Base-by-base conservation (phyloP, 92 coral and sea anemone species). In the Porites lobata region DNA sequence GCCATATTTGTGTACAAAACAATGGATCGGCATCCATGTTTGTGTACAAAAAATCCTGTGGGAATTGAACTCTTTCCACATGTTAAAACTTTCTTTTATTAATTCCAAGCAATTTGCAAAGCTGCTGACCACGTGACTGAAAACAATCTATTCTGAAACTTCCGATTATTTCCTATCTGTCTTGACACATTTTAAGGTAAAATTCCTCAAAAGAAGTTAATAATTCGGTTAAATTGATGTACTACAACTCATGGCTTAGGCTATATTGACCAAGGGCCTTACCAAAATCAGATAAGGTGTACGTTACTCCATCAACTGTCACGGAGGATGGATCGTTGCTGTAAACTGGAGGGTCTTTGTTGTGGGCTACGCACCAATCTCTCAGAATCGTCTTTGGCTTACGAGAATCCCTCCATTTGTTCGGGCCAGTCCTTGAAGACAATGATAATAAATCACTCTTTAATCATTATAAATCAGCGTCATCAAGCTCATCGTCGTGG, bases 281-380 rank as follows among this genome's bases (percentile, higher is more conserved):
- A 90, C 98, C 98, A 69, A 93, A 93, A 76, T 96, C 96, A 3
- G 96, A 95, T 73, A 95, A 79, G 61, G 96, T 62, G 72, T 91
- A 91, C 14, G 88, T 81, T 72, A 85, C 83, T 59, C 92, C 91
- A 66, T 96, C 94, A 14, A 96, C 91, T 50, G 82, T 75, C 64
- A 95, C 86, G 11, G 91, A 54, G 18, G 63, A 62, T 59, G 86
- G 85, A 24, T 96, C 89, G 11, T 90, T 92, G 21, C 63, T 83
- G 85, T 93, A 96, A 18, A 80, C 84, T 11, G 99, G 97, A 4
- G 88, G 86, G 11, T 87, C 77, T 64, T 85, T 87, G 71, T 93
- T 93, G 82, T 93, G 79, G 73, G 89, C 76, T 2, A 88, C 91
- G 71, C 98, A 96, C 96, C 94, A 94, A 38, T 94, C 91, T 20